These are phyloP conservation scores for Lamprotornis superbus DNA, from an alignment of 2,113 vertebrate species.

Conservation along the genomic window DNA sequence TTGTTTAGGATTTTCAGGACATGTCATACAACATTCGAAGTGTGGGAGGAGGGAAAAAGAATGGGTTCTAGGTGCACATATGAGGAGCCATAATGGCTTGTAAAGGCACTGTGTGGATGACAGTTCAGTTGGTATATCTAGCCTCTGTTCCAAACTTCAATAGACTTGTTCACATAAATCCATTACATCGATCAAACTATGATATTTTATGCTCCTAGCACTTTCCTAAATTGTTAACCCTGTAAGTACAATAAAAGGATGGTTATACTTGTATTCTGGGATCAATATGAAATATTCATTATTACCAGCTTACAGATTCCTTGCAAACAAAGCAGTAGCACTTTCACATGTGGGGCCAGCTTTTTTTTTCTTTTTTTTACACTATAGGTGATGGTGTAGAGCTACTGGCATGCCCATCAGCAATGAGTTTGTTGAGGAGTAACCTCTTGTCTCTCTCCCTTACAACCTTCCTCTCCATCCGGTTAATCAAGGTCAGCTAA, in stretches of 20 bases:
- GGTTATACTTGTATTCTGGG: background rate
- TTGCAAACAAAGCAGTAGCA: background rate
- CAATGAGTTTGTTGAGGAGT: background rate
- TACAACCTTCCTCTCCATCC: background rate
- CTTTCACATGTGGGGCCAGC: background rate
- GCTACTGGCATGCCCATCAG: background rate
- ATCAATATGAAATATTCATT: background rate
- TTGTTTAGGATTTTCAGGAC: background rate
- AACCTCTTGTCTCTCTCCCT: background rate
- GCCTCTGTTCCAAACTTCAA: background rate
- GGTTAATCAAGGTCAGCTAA: background rate
- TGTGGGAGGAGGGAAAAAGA: background rate
- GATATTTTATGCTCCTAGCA: background rate
- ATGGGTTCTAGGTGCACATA: background rate
- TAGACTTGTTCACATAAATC: background rate
- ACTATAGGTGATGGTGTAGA: background rate
- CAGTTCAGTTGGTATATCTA: background rate
- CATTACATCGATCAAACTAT: background rate
- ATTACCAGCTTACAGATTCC: background rate
- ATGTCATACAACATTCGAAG: background rate
- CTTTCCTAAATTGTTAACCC: background rate
- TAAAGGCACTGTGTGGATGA: background rate
- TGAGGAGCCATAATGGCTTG: background rate
- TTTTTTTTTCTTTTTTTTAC: background rate
- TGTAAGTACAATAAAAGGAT: background rate